These are phyloP conservation scores for Oncorhynchus masou DNA, from an alignment of 2,113 vertebrate species.

Conservation along the genomic window DNA sequence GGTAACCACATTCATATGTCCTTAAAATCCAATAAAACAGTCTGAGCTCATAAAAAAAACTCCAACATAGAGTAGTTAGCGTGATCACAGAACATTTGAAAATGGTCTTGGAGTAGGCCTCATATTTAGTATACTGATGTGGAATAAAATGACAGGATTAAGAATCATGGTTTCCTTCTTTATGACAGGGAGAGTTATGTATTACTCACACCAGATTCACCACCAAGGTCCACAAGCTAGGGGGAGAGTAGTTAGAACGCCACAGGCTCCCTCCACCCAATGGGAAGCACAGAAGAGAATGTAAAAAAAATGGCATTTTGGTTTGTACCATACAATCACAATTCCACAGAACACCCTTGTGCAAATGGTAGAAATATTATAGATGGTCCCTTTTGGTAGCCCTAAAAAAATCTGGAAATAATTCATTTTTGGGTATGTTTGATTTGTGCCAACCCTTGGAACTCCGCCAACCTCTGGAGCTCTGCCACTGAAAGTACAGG, in stretches of 20 bases:
- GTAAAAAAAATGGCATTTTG: slow-evolving; percentile 56
- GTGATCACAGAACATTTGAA: slow-evolving; percentile 21
- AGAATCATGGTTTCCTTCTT: slow-evolving; percentile 52
- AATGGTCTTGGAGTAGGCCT: slow-evolving; percentile 23
- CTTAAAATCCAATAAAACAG: slow-evolving; percentile 19
- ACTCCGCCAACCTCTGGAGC: slow-evolving; percentile 67
- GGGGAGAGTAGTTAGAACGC: slow-evolving; percentile 58
- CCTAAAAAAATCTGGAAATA: slow-evolving; percentile 81
- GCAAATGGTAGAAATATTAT: slow-evolving; percentile 60
- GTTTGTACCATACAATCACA: slow-evolving; percentile 53
- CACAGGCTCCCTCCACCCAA: slow-evolving; percentile 60
- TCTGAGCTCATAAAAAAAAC: neutral
- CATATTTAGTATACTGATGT: slow-evolving; percentile 31
- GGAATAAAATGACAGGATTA: slow-evolving; percentile 32
- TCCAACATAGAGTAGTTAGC: neutral
- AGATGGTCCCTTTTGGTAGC: slow-evolving; percentile 77
- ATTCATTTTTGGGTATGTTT: slow-evolving; percentile 73
- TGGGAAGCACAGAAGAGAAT: slow-evolving; percentile 54
- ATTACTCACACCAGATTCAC: slow-evolving; percentile 60
- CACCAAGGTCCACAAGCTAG: slow-evolving; percentile 52
- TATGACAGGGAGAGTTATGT: slow-evolving; percentile 67
- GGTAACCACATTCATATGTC: neutral
- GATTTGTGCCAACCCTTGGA: slow-evolving; percentile 77
- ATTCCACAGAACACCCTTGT: slow-evolving; percentile 25
- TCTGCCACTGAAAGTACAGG: slow-evolving; percentile 85